phyloP scores from a whole-genome alignment of 2,888 invertebrate genomes.

The Mimumesa dahlbomi region DNA sequence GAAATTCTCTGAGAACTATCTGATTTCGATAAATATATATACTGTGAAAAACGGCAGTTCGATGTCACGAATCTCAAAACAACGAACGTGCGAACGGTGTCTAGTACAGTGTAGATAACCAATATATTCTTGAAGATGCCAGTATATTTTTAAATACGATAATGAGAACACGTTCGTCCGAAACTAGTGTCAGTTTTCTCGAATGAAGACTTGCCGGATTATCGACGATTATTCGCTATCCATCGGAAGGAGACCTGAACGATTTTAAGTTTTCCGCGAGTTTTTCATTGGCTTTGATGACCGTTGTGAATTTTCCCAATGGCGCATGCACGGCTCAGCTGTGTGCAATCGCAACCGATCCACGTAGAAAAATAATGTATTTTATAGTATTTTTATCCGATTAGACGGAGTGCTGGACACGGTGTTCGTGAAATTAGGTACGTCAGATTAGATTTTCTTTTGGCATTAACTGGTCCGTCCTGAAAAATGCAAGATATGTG shows the following conservation, averaged over 20 bases:
- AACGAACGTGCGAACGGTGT: conserved; percentile 22
- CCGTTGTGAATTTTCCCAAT: conserved; percentile 73
- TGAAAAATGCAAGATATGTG: conserved; percentile 33
- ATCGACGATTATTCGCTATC: not conserved
- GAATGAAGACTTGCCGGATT: not conserved
- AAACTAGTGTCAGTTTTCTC: conserved; percentile 4
- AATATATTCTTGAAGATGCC: conserved; percentile 25
- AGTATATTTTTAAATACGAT: conserved; percentile 15
- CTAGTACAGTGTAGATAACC: conserved; percentile 40
- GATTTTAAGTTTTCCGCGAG: conserved; percentile 44
- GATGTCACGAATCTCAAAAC: conserved; percentile 27
- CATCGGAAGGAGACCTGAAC: not conserved
- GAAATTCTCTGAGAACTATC: conserved; percentile 6
- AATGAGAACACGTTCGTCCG: conserved; percentile 3
- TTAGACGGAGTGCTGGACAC: conserved; percentile 68
- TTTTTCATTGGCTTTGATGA: conserved; percentile 55
- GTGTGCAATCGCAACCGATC: conserved; percentile 68
- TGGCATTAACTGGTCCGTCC: conserved; percentile 22
- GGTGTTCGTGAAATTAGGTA: conserved; percentile 67
- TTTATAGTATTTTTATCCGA: conserved; percentile 69
- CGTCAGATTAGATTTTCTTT: conserved; percentile 48
- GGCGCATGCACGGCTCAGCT: conserved; percentile 79
- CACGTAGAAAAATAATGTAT: conserved; percentile 68
- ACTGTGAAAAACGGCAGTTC: conserved; percentile 9
- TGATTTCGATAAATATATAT: conserved; percentile 17